Base-by-base conservation (phyloP, 1,140 invertebrate species). In the Drosophila pachea region DNA sequence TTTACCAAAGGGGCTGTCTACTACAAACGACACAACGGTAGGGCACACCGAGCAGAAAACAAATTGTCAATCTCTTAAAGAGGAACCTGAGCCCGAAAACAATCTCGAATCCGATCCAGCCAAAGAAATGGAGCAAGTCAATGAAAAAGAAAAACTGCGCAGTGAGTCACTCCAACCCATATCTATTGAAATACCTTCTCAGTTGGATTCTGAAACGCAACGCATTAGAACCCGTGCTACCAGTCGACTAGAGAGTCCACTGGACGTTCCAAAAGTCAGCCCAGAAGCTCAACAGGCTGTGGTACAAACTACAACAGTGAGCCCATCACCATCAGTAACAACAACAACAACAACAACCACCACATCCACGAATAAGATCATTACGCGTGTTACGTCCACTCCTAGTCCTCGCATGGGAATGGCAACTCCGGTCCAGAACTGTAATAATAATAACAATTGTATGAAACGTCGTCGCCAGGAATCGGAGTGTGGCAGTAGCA, bases 381-480 rank as follows among this genome's bases (percentile, higher is more conserved):
- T 65, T 9, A 40, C 81, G 16, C 81, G 79, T n/a, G 56, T 74
- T 11, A 60, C 69, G 0, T 70, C 79, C 43, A 66, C 64, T 8
- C 65, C 81, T 14, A 84, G 79, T 48, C 79, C 79, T 0, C 52
- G 79, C 0, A 36, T 79, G 6, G 43, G 78, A 0, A 86, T 81
- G 11, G 69, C 76, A 7, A 79, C 79, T 0, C 81, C 73, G 12
- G 9, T 53, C 12, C 71, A 63, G 33, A 82, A 64, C 5, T 73
- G 54, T 12, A 43, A 43, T 14, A 58, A 82, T 63, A 40, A 82
- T 88, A 47, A 61, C 32, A 82, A 52, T 9, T 73, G 55, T 29
- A 72, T 54, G 48, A 95, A 95, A 77, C 90, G 95, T 48, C 95
- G 95, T 86, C 90, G 95, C 4, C 93, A 94, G 74, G 94, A 95